Base-by-base conservation (phyloP, 2,113 vertebrate species). In the Camelus bactrianus region DNA sequence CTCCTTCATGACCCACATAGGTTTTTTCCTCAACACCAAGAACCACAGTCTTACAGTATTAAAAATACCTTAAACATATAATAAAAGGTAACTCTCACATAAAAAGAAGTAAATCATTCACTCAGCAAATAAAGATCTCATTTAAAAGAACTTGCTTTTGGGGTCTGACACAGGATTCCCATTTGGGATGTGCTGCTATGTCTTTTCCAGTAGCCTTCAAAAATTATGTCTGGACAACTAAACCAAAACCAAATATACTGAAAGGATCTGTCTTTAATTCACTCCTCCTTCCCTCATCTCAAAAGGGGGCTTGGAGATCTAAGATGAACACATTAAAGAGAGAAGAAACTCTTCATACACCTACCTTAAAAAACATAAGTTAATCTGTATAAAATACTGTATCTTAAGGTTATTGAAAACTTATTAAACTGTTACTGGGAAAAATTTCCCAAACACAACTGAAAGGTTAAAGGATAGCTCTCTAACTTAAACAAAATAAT, bases 321-420 rank as follows among this genome's bases (percentile, higher is more conserved):
- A 97, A 93, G 72, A 87, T 75, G 88, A 93, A 89, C 28, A 93
- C 22, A 86, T 83, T 93, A 58, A 67, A 89, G 67, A 73, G 12
- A 81, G 17, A 72, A 88, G 30, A 92, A 93, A 76, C 19, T 32
- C 52, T 90, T 92, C 32, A 86, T n/a, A 94, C 12, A 58, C 3
- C 22, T 46, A 52, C 4, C 22, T 58, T 76, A 89, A 56, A 86
- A 93, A 95, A 67, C n/a, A 84, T 46, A 79, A 1, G 6, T 50
- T 82, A 76, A 87, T 65, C 67, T 84, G 64, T n/a, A 91, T 6
- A 73, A 19, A 84, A 91, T 62, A 93, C 35, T 93, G 15, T 32
- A 75, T 56, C 50, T 92, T 69, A 87, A 94, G 22, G 52, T 67
- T 91, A 96, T 11, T 79, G 24, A 85, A 86, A 96, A 94, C 7